A percentile compares a stretch with the other conserved stretches of the same genome.
These are phyloP conservation scores for Falco cherrug DNA, from an alignment of 2,797 vertebrate species.

Conservation along the genomic window DNA sequence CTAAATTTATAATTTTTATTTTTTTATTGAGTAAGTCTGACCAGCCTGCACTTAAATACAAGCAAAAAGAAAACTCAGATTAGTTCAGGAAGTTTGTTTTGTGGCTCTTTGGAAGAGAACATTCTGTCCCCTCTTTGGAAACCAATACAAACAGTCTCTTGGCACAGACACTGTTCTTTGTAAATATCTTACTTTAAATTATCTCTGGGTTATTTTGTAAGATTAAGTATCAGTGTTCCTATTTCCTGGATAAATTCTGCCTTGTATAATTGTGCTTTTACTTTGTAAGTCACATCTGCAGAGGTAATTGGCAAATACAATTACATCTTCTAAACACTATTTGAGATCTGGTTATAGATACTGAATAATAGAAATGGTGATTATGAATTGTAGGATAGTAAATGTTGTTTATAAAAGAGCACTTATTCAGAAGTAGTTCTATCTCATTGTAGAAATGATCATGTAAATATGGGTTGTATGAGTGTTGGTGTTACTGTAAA, in stretches of 20 bases:
- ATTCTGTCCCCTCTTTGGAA: conserved; percentile 31
- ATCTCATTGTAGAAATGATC: background rate
- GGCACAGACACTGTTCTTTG: background rate
- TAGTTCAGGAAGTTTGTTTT: conserved; percentile 55
- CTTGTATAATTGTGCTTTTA: background rate
- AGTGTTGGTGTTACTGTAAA: background rate
- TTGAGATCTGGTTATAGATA: background rate
- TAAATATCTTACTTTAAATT: conserved; percentile 38
- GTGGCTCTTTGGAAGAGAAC: conserved; percentile 37
- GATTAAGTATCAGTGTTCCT: background rate
- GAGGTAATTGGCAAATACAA: background rate
- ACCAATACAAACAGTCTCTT: conserved; percentile 38
- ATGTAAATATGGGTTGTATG: background rate
- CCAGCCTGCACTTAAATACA: background rate
- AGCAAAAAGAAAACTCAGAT: conserved; percentile 1
- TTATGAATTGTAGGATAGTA: background rate
- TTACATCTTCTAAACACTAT: background rate
- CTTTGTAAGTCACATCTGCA: background rate
- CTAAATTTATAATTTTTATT: background rate
- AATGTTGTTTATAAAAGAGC: background rate
- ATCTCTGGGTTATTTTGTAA: conserved; percentile 12
- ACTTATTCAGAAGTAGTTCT: background rate
- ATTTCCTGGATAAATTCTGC: conserved; percentile 33
- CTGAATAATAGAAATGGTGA: background rate
- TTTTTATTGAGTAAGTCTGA: background rate